Evolutionary conservation across 2,113 vertebrate genomes (phyloP).

Genomic region (Brevimyrus niger): DNA sequence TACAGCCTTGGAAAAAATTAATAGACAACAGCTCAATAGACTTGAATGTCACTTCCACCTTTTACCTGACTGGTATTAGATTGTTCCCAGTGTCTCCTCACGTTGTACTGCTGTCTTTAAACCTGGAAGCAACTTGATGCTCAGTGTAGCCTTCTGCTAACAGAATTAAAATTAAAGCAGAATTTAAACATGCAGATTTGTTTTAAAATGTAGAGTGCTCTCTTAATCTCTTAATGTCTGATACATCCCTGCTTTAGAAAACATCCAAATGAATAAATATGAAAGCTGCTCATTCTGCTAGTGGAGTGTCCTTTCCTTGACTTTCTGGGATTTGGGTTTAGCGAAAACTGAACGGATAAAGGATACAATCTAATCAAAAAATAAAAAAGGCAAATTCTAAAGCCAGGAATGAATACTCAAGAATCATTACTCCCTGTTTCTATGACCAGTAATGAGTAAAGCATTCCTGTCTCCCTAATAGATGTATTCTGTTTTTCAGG

Average conservation of each 20-base stretch:
- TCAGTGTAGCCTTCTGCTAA: too few species aligned
- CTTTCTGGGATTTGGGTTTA: background rate
- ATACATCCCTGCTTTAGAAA: background rate
- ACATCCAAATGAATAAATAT: background rate
- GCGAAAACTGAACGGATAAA: background rate
- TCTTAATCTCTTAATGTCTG: background rate
- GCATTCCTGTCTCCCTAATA: slow-evolving; percentile 31
- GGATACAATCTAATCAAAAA: background rate
- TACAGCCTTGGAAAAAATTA: too few species aligned
- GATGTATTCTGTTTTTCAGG: slow-evolving; percentile 37
- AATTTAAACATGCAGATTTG: too few species aligned
- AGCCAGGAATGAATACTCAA: slow-evolving; percentile 10
- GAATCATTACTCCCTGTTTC: slow-evolving; percentile 20
- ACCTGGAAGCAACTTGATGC: too few species aligned
- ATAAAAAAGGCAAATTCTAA: background rate
- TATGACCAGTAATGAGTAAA: slow-evolving; percentile 34
- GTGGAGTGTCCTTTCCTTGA: background rate
- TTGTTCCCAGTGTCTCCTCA: too few species aligned
- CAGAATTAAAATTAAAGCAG: too few species aligned
- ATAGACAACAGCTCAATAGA: too few species aligned
- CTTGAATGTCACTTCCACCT: too few species aligned
- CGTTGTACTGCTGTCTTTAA: too few species aligned
- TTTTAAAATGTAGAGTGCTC: too few species aligned
- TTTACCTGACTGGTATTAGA: too few species aligned
- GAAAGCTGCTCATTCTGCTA: background rate